A percentile compares a stretch with the other conserved stretches of the same genome.
phyloP scores from a whole-genome alignment of 2,113 vertebrate genomes.

The Mobula birostris region DNA sequence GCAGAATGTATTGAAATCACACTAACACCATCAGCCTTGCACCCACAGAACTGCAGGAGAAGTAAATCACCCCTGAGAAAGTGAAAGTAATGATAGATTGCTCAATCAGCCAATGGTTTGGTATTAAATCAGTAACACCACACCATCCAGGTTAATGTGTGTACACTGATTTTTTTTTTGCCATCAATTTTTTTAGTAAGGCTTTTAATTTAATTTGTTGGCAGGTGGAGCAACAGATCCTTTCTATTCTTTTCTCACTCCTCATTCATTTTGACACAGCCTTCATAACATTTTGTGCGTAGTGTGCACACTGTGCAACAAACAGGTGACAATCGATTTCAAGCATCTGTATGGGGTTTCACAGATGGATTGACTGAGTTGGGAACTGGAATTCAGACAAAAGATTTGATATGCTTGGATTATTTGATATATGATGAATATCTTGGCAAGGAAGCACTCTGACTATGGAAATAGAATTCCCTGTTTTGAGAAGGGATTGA shows the following conservation, averaged over 20 bases:
- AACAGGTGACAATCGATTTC: not conserved
- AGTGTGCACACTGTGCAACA: not conserved
- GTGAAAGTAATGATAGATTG: not conserved
- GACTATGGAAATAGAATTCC: not conserved
- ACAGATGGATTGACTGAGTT: not conserved
- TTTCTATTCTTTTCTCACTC: not conserved
- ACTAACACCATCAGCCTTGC: no score
- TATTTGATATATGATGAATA: not conserved
- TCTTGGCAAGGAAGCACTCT: not conserved
- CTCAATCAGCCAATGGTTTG: not conserved
- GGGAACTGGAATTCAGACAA: not conserved
- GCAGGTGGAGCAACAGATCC: not conserved
- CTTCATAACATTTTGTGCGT: not conserved
- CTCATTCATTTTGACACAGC: not conserved
- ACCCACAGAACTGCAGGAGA: no score
- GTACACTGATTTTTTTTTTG: not conserved
- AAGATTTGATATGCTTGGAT: not conserved
- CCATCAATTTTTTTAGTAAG: not conserved
- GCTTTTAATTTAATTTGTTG: not conserved
- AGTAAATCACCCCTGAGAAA: no score
- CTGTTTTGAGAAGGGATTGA: not conserved
- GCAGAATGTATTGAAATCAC: no score
- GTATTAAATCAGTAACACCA: not conserved
- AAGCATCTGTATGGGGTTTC: not conserved
- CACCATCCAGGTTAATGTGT: not conserved